Base-by-base conservation (phyloP, 2,797 vertebrate species). In the Bradypus variegatus region DNA sequence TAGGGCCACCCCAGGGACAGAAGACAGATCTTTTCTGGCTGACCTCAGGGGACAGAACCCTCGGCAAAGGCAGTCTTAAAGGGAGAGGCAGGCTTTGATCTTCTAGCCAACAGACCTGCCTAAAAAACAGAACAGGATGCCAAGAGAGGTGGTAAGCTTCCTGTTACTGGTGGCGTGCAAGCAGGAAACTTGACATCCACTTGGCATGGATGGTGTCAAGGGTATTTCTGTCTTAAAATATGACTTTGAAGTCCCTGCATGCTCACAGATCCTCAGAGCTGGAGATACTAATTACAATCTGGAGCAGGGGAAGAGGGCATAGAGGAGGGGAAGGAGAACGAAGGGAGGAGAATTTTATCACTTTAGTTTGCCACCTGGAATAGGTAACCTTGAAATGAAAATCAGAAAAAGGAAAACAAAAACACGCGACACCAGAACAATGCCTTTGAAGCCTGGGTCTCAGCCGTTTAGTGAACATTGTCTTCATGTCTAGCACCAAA, bases 391-490 rank as follows among this genome's bases (percentile, higher is more conserved):
- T 85, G 92, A 93, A 86, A 90, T 41, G 81, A 86, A 91, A 86
- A 92, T 36, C 62, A 81, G 89, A 88, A 67, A 91, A 31, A 90
- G 27, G 41, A 89, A 94, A 79, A 45, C 78, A 88, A 77, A 73
- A 60, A 19, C 27, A 13, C 0, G 0, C 21, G 36, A 62, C 25
- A 33, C 31, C 67, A 58, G 91, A 90, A 50, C 64, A 62, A n/a
- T 10, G 58, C 81, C 70, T 93, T 78, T 88, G 83, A 86, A 92
- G 83, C 38, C 69, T 50, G 45, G 65, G 31, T 72, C n/a, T 31
- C 9, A 33, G 48, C 15, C 41, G 48, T 29, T 72, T 25, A 55
- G 41, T 25, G 81, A 81, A 48, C 16, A 58, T 21, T 23, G 64
- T 29, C n/a, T 65, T 55, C 5, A 1, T 1, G 36, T 41, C 76